phyloP scores from a whole-genome alignment of 1,140 invertebrate genomes.

The Danaus melanippus region DNA sequence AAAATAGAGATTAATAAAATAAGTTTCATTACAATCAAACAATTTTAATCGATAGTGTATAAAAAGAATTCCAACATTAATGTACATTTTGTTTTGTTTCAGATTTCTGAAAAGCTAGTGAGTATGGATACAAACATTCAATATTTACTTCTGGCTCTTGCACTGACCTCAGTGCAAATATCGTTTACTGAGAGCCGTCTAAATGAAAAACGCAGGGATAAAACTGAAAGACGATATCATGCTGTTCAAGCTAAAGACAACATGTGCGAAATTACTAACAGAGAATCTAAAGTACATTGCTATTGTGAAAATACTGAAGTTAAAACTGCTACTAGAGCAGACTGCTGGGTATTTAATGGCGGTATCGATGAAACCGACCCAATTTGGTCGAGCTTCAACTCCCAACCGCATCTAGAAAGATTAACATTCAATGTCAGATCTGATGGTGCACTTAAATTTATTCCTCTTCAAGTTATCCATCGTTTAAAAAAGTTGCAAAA shows the following conservation, averaged over 20 bases:
- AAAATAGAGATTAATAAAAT: no score
- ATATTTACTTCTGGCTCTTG: constrained; percentile 66
- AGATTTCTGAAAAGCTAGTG: constrained; percentile 43
- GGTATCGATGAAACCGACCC: constrained; percentile 75
- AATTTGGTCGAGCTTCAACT: constrained; percentile 80
- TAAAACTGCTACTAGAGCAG: constrained; percentile 60
- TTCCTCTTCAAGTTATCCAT: constrained; percentile 79
- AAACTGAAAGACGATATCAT: constrained; percentile 59
- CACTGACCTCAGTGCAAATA: constrained; percentile 66
- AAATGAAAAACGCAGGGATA: constrained; percentile 66
- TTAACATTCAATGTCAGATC: constrained; percentile 79
- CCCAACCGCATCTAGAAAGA: constrained; percentile 77
- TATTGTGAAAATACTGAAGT: constrained; percentile 61
- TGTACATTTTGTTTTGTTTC: constrained; percentile 49
- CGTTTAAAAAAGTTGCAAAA: constrained; percentile 77
- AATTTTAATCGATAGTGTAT: background rate
- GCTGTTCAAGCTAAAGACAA: constrained; percentile 53
- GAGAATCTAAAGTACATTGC: constrained; percentile 67
- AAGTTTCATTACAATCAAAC: no score
- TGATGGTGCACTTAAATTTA: constrained; percentile 76
- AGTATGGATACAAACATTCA: constrained; percentile 58
- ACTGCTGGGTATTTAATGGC: constrained; percentile 79
- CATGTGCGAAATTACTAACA: constrained; percentile 64
- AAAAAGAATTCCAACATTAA: constrained; percentile 19
- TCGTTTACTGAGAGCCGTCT: constrained; percentile 62